A percentile compares a stretch with the other conserved stretches of the same genome.
Evolutionary conservation across 1,140 invertebrate genomes (phyloP).

Genomic region (Apocrypta bakeri): DNA sequence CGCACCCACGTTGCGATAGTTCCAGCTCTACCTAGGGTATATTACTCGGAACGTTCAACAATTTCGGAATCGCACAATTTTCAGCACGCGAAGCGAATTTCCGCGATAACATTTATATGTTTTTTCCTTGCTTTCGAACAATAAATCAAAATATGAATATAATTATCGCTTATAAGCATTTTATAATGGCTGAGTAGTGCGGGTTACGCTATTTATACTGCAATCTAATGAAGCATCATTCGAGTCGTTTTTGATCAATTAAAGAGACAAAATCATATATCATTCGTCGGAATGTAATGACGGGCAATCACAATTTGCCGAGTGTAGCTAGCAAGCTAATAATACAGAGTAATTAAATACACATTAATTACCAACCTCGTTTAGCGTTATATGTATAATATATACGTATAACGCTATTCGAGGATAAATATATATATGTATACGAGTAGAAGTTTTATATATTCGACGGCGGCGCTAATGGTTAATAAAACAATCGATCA

Average conservation of each 20-base stretch:
- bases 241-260: slow-evolving; percentile 44
- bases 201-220: slow-evolving; percentile 30
- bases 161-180: neutral
- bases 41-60: slow-evolving; percentile 35
- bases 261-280: slow-evolving; percentile 43
- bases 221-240: slow-evolving; percentile 22
- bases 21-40: neutral
- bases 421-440: too few relatives aligned
- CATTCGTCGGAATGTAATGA: slow-evolving; percentile 16
- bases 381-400: neutral
- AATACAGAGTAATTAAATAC: slow-evolving; percentile 34
- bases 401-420: too few relatives aligned
- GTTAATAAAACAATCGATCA: slow-evolving; percentile 48
- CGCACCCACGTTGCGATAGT: slow-evolving; percentile 11
- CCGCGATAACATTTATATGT: neutral
- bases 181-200: neutral
- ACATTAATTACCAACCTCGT: slow-evolving; percentile 36
- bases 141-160: neutral
- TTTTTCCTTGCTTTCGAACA: neutral
- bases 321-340: neutral
- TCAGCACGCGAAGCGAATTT: slow-evolving; percentile 62
- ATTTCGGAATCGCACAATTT: slow-evolving; percentile 65
- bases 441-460: neutral
- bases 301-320: slow-evolving; percentile 26
- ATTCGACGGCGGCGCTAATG: neutral